Evolutionary conservation across 2,113 vertebrate genomes (phyloP).

Genomic region (Limanda limanda): DNA sequence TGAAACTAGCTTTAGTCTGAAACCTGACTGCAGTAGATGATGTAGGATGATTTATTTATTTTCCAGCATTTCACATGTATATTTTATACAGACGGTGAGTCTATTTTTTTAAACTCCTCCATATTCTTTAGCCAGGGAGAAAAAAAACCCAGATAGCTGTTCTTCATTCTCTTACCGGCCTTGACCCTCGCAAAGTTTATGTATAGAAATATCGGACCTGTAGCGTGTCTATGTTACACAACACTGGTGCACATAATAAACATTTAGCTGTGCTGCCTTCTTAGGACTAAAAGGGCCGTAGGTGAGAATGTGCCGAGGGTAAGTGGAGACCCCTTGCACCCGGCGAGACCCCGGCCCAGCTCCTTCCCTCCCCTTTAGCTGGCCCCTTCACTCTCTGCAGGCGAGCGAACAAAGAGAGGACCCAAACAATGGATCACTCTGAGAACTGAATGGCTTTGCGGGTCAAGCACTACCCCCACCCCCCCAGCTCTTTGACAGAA

Average conservation of each 20-base stretch:
- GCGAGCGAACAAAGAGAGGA: constrained; percentile 82
- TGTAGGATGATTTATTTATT: background rate
- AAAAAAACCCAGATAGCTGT: too few relatives aligned
- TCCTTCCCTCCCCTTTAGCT: constrained; percentile 67
- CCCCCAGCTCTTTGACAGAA: constrained; percentile 77
- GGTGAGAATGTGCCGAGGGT: constrained; percentile 68
- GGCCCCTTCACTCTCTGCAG: constrained; percentile 78
- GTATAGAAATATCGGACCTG: constrained; percentile 23
- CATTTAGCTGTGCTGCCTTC: constrained; percentile 40
- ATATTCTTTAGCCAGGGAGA: too few relatives aligned
- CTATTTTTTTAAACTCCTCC: too few relatives aligned
- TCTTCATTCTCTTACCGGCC: background rate
- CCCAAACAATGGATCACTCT: constrained; percentile 84
- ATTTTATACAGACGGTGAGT: too few relatives aligned
- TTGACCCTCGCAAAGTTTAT: background rate
- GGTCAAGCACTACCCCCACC: constrained; percentile 82
- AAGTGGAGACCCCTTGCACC: constrained; percentile 68
- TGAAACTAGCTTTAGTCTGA: too few relatives aligned
- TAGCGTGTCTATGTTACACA: constrained; percentile 23
- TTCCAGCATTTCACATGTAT: background rate
- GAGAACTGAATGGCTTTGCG: constrained; percentile 81
- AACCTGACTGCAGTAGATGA: background rate
- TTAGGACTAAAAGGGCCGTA: constrained; percentile 54
- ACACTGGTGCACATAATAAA: constrained; percentile 35
- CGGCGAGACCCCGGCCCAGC: constrained; percentile 64